phyloP scores from a whole-genome alignment of 2,113 vertebrate genomes.

The Garra rufa region DNA sequence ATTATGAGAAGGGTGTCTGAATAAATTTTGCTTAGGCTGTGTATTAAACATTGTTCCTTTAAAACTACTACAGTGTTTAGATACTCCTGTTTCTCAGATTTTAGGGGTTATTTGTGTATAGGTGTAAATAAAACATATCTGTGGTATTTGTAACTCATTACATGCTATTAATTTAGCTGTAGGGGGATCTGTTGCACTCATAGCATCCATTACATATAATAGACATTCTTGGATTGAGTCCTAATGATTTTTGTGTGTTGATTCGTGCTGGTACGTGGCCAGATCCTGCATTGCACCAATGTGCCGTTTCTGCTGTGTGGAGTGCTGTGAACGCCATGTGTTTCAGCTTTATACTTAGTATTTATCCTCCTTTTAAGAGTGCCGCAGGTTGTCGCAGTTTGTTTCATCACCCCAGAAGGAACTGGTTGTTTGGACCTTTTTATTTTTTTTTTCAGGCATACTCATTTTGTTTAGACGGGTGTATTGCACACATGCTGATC shows the following conservation, averaged over 20 bases:
- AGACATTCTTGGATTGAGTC: neutral
- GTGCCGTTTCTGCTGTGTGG: neutral
- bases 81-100: neutral
- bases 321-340: neutral
- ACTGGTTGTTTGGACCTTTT: neutral
- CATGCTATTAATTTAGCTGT: neutral
- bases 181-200: neutral
- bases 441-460: neutral
- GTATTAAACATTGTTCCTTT: neutral
- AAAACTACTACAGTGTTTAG: neutral
- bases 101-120: neutral
- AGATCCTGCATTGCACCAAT: slow-evolving; percentile 1
- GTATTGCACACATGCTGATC: neutral
- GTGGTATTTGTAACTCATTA: neutral
- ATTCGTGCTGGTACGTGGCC: neutral
- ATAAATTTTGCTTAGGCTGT: too few species aligned
- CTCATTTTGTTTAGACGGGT: neutral
- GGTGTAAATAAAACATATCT: neutral
- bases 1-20: too few species aligned
- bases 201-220: neutral
- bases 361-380: neutral
- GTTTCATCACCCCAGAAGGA: neutral
- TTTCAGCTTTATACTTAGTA: neutral
- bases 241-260: neutral
- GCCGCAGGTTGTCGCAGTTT: neutral